Base-by-base conservation (phyloP, 2,888 invertebrate genomes). In the Lithophane socia region DNA sequence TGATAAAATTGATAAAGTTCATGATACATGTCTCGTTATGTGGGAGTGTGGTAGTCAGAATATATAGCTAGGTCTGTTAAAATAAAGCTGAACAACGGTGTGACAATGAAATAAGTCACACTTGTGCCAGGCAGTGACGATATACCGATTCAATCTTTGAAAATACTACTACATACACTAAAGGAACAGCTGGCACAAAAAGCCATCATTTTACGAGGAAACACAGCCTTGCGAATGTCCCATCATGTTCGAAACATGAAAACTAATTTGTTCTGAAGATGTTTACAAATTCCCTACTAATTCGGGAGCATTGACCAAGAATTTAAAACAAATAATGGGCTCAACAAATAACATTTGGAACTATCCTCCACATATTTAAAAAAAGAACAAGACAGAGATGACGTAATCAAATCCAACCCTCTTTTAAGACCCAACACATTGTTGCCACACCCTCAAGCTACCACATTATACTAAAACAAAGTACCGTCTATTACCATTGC, bases 401-500 rank as follows among this genome's bases (percentile, higher is more conserved):
- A 54, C 29, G 49, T 52, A 52, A 24, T 56, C 21, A n/a, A 18
- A 16, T 49, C 44, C 44, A 42, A 44, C 49, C 70, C 49, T 44
- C 47, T 37, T 65, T 44, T 13, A 42, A 67, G 18, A 42, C 44
- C 61, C 49, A 58, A 71, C 61, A 84, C 58, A 83, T 71, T 64
- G n/a, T 85, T 47, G 9, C 49, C 72, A 70, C 67, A 56, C 70
- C 82, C 56, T 64, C 13, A 58, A 82, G 37, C 65, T 1, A 66
- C 66, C 21, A 63, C 44, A 56, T 68, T 60, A 77, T 77, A 64
- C 76, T 49, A 73, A 66, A 76, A 66, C 60, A 21, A 73, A 71
- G 47, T 63, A 75, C 68, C 49, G 18, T 12, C 21, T 37, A 78
- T 78, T 78, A 78, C 56, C 69, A 82, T 68, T 47, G 56, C 78